phyloP scores from a whole-genome alignment of 2,113 vertebrate species.

The Lichenostomus cassidix region DNA sequence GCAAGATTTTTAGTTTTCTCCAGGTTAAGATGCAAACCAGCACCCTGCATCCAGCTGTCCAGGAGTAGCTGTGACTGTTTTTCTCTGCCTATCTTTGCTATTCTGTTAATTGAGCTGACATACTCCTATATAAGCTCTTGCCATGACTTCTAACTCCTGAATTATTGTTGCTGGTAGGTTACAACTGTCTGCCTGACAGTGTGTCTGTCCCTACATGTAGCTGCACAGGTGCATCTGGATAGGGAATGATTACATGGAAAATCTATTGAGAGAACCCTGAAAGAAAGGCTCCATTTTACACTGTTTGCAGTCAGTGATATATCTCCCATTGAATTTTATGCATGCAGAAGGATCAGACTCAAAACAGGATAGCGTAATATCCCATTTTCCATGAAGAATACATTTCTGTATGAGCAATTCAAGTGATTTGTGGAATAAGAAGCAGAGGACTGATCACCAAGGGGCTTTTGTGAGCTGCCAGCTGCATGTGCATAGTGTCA shows the following conservation, averaged over 20 bases:
- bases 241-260: neutral
- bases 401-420: neutral
- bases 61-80: neutral
- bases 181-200: neutral
- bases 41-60: neutral
- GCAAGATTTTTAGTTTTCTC: neutral
- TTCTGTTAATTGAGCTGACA: neutral
- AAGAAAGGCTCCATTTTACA: neutral
- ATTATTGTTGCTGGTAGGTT: neutral
- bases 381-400: neutral
- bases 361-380: neutral
- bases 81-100: neutral
- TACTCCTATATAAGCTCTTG: neutral
- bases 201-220: neutral
- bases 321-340: neutral
- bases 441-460: slow-evolving; percentile 17
- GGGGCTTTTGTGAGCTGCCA: slow-evolving; percentile 44
- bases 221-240: neutral
- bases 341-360: neutral
- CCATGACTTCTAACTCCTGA: neutral
- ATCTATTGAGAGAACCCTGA: neutral
- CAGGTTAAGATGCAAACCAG: neutral
- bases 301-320: neutral
- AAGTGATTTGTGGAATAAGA: slow-evolving; percentile 28
- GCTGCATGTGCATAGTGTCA: slow-evolving; percentile 44